Conservation (phyloP, 2,888 invertebrate genomes). For the Mythimna vitellina region DNA sequence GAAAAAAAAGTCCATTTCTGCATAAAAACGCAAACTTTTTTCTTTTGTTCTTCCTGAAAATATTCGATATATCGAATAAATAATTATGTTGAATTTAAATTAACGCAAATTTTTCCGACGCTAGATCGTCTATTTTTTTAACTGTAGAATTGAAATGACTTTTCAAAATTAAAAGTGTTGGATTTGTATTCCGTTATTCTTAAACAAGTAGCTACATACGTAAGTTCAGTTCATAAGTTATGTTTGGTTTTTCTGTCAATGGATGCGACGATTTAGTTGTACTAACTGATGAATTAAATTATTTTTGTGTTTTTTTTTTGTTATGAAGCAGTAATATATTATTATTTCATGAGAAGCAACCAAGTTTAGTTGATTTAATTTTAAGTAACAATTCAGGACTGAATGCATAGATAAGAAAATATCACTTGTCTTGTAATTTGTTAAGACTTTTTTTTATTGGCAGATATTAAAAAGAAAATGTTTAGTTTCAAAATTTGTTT, state of each 20-base stretch:
- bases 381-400: constrained; percentile 8
- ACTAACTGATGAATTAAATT: background rate
- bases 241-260: background rate
- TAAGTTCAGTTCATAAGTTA: background rate
- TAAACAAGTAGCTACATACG: background rate
- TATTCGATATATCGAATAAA: no score
- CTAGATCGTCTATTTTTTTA: no score
- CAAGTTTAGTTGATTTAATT: background rate
- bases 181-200: background rate
- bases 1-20: no score
- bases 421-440: no score
- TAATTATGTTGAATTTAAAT: no score
- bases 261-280: background rate
- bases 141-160: no score
- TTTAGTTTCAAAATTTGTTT: no score
- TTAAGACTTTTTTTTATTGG: background rate
- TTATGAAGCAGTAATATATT: background rate
- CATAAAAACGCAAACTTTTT: no score
- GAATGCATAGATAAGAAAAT: background rate
- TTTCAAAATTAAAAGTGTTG: no score
- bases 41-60: no score
- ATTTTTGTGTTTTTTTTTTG: background rate
- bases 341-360: constrained; percentile 2
- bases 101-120: no score
- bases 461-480: no score